Conservation (phyloP, 2,113 vertebrate species). For the Platycercus adscitus region DNA sequence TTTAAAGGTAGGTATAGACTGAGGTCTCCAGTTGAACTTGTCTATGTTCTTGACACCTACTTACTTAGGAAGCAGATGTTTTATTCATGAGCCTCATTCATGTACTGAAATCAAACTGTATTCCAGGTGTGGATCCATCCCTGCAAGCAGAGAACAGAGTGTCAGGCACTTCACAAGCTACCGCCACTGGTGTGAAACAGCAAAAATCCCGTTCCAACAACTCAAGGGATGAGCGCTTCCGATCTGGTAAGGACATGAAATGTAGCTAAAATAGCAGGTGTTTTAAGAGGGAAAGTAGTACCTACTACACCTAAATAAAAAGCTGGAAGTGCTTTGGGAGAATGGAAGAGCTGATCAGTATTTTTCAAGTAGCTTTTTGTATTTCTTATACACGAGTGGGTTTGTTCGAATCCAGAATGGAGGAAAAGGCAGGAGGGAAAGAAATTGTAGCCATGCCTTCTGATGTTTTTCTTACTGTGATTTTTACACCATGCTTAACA, state of each 20-base stretch:
- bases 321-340: not conserved
- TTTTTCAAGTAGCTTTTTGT: not conserved
- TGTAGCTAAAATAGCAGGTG: not conserved
- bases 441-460: not conserved
- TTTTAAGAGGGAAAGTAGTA: not conserved
- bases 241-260: conserved; percentile 83
- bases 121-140: conserved; percentile 90
- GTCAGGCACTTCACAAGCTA: conserved; percentile 77
- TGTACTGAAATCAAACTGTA: not conserved
- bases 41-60: not conserved
- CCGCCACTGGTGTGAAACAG: conserved; percentile 74
- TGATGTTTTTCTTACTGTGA: not conserved
- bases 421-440: not conserved
- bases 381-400: not conserved
- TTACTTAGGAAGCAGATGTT: not conserved
- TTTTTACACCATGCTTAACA: not conserved
- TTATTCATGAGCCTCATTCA: not conserved
- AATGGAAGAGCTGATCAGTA: not conserved
- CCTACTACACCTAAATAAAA: not conserved
- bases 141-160: conserved; percentile 86
- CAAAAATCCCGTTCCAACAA: conserved; percentile 85
- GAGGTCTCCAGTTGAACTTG: not conserved
- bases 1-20: not conserved
- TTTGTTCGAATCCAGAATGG: not conserved
- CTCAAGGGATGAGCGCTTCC: conserved; percentile 91